Percentiles rank a stretch among this genome's conserved stretches.
These are phyloP conservation scores for Fabriciana adippe DNA, from an alignment of 2,888 invertebrate species.

Conservation along the genomic window DNA sequence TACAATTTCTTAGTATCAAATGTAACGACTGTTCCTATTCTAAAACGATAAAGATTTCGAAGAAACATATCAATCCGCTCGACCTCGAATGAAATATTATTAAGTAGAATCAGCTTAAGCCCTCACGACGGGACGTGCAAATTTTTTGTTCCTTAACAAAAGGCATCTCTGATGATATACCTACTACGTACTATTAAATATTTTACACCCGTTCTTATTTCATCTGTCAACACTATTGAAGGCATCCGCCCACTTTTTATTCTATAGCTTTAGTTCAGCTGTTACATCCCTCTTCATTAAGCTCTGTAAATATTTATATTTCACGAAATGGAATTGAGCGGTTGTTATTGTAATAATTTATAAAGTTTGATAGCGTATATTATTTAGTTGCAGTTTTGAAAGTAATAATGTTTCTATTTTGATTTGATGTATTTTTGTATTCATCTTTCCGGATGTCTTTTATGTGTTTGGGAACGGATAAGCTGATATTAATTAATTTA, in stretches of 20 bases:
- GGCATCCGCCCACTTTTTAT: slow-evolving; percentile 41
- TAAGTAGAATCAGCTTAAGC: slow-evolving; percentile 28
- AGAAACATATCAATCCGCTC: slow-evolving; percentile 35
- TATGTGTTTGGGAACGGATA: not conserved
- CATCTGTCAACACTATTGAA: slow-evolving; percentile 50
- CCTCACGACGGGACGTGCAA: slow-evolving; percentile 39
- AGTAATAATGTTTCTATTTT: slow-evolving; percentile 1
- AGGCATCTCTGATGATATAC: slow-evolving; percentile 24
- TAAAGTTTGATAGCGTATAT: slow-evolving; percentile 23
- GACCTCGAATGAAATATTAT: slow-evolving; percentile 34
- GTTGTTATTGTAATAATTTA: slow-evolving; percentile 31
- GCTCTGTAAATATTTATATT: slow-evolving; percentile 35
- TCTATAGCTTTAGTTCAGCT: slow-evolving; percentile 34
- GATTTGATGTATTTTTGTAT: not conserved
- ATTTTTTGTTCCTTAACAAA: slow-evolving; percentile 33
- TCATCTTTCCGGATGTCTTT: not conserved
- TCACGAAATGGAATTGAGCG: slow-evolving; percentile 22
- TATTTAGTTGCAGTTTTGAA: slow-evolving; percentile 18
- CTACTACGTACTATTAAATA: slow-evolving; percentile 24
- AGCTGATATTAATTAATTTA: not conserved
- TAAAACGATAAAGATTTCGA: slow-evolving; percentile 31
- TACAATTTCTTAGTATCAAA: slow-evolving; percentile 17
- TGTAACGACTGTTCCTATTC: slow-evolving; percentile 13
- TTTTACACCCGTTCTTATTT: slow-evolving; percentile 43
- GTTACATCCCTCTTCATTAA: slow-evolving; percentile 37